Evolutionary conservation across 30 jellyfish, hydroid and myxozoan species (phyloP).

Genomic region (Turritopsis rubra): DNA sequence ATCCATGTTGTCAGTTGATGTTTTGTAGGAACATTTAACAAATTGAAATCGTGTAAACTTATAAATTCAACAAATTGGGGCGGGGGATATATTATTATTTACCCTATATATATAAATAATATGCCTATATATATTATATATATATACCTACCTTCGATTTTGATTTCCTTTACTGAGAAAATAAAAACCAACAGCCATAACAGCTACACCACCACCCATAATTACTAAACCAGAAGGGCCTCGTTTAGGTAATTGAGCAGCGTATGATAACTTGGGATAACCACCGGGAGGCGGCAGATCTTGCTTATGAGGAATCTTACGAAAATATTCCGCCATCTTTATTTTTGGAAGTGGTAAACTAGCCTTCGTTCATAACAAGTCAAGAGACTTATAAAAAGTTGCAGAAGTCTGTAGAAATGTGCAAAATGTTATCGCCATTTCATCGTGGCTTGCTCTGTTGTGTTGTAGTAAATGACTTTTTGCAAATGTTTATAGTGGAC

Average conservation of each 20-base stretch:
- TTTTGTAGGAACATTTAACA: no score
- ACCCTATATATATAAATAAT: no score
- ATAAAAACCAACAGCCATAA: slow-evolving; percentile 80
- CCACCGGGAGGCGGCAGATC: slow-evolving; percentile 99
- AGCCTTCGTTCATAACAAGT: background rate
- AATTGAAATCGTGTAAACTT: no score
- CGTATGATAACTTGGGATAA: slow-evolving; percentile 60
- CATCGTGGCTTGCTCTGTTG: background rate
- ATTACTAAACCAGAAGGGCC: slow-evolving; percentile 86
- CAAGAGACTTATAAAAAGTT: background rate
- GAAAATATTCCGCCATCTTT: slow-evolving; percentile 83
- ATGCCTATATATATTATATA: no score
- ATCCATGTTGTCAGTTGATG: no score
- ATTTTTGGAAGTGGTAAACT: slow-evolving; percentile 16
- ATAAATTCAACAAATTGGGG: no score
- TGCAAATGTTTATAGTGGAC: no score
- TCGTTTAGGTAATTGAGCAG: slow-evolving; percentile 75
- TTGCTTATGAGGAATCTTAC: slow-evolving; percentile 74
- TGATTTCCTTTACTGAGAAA: slow-evolving; percentile 49
- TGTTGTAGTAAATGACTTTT: no score
- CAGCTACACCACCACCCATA: slow-evolving; percentile 66
- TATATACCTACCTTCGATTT: slow-evolving; percentile 52
- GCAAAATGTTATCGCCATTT: background rate
- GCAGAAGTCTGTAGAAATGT: background rate
- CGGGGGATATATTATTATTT: no score